Conservation (phyloP, 2,888 invertebrate genomes). For the Melieria picta region DNA sequence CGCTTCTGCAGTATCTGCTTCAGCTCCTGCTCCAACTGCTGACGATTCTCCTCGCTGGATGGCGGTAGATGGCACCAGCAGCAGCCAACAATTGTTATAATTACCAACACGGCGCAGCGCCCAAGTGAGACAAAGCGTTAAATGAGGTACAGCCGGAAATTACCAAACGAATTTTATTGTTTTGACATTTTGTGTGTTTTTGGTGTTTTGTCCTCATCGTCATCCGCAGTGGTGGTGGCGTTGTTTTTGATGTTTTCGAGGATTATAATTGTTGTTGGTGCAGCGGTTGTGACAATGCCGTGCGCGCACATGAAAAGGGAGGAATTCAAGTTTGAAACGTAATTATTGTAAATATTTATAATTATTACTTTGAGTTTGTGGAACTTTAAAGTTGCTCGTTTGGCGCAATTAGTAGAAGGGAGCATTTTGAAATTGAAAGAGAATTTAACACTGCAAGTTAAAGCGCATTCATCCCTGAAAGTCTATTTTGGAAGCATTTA, state of each 20-base stretch:
- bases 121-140: conserved; percentile 7
- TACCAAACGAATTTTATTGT: neutral
- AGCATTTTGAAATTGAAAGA: too few species aligned
- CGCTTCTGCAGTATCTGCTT: conserved; percentile 68
- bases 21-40: conserved; percentile 69
- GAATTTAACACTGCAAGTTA: too few species aligned
- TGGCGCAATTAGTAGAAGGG: too few species aligned
- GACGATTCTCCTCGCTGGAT: conserved; percentile 68
- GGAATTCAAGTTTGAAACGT: neutral
- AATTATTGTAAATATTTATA: neutral
- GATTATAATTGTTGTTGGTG: neutral
- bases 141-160: conserved; percentile 4
- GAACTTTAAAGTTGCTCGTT: neutral
- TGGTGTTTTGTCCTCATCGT: too few species aligned
- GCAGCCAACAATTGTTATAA: conserved; percentile 3
- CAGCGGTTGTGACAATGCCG: neutral
- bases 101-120: conserved; percentile 4
- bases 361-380: neutral
- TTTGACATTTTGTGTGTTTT: too few species aligned
- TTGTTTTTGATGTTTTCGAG: too few species aligned
- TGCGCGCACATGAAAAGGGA: conserved; percentile 16
- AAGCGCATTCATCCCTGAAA: too few species aligned
- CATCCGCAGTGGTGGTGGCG: too few species aligned
- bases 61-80: neutral
- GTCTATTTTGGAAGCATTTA: too few species aligned